Conservation (phyloP, 2,113 vertebrate genomes). For the Salvator merianae region DNA sequence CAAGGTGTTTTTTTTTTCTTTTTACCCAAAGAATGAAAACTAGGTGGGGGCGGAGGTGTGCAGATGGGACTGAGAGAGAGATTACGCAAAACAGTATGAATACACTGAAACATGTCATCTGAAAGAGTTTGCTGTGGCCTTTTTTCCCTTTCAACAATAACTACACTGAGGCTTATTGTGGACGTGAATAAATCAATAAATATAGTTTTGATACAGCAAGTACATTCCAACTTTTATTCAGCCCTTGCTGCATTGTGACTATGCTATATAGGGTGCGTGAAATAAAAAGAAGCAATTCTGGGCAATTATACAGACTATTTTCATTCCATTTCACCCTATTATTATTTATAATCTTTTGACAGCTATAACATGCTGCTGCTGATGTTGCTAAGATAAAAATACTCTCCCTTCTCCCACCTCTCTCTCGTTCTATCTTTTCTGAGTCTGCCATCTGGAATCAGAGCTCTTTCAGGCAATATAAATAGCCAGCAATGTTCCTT, state of each 20-base stretch:
- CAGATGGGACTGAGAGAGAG: conserved; percentile 37
- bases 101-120: conserved; percentile 58
- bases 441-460: conserved; percentile 57
- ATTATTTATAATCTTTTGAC: conserved; percentile 61
- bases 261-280: conserved; percentile 4
- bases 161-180: conserved; percentile 40
- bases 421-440: conserved; percentile 30
- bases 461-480: conserved; percentile 51
- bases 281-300: conserved; percentile 57
- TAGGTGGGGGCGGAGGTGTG: no score
- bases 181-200: conserved; percentile 61
- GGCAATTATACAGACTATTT: conserved; percentile 55
- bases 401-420: not conserved
- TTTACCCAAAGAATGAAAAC: no score
- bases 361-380: conserved; percentile 48
- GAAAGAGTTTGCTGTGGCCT: conserved; percentile 56
- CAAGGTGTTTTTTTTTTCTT: not conserved
- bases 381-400: conserved; percentile 65
- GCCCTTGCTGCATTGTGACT: conserved; percentile 35
- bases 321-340: conserved; percentile 43
- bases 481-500: conserved; percentile 32
- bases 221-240: conserved; percentile 47
- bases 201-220: conserved; percentile 40
- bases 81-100: conserved; percentile 60
- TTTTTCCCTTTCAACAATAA: conserved; percentile 53